Conservation (phyloP, 2,113 vertebrate genomes). For the Chitala chitala region DNA sequence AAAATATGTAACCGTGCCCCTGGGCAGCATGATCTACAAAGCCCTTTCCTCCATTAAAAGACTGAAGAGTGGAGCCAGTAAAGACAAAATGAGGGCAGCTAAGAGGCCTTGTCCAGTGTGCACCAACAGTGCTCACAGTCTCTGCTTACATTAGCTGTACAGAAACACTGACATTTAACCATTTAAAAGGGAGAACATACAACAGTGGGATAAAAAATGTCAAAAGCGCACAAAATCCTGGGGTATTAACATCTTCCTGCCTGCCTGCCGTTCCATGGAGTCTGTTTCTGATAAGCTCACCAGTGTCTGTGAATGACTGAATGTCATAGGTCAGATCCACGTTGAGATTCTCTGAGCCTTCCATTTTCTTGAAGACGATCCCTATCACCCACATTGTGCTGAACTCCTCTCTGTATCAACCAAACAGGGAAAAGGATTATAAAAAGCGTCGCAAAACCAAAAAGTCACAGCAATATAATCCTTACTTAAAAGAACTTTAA, state of each 20-base stretch:
- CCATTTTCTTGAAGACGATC: slow-evolving; percentile 80
- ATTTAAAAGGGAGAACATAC: too few relatives aligned
- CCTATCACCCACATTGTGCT: slow-evolving; percentile 88
- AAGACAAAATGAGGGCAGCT: too few relatives aligned
- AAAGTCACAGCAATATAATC: background rate
- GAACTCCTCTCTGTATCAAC: slow-evolving; percentile 68
- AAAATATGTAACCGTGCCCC: too few relatives aligned
- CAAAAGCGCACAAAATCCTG: background rate
- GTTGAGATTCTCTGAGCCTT: slow-evolving; percentile 82
- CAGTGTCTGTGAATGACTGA: slow-evolving; percentile 80
- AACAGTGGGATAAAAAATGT: background rate
- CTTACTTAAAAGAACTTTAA: background rate
- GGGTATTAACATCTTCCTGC: background rate
- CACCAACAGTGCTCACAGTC: too few relatives aligned
- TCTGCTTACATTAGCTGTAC: too few relatives aligned
- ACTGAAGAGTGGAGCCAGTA: too few relatives aligned
- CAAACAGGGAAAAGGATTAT: background rate
- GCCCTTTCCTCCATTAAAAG: too few relatives aligned
- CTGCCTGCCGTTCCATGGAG: too few relatives aligned
- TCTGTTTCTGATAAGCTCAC: slow-evolving; percentile 47
- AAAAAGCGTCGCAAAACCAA: background rate
- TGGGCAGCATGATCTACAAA: too few relatives aligned
- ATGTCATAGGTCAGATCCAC: slow-evolving; percentile 82
- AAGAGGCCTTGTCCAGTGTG: too few relatives aligned
- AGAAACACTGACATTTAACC: too few relatives aligned